Percentiles rank a stretch among this genome's conserved stretches.
Evolutionary conservation across 1,140 invertebrate genomes (phyloP).

Genomic region (Stenopsyche tienmushanensis): DNA sequence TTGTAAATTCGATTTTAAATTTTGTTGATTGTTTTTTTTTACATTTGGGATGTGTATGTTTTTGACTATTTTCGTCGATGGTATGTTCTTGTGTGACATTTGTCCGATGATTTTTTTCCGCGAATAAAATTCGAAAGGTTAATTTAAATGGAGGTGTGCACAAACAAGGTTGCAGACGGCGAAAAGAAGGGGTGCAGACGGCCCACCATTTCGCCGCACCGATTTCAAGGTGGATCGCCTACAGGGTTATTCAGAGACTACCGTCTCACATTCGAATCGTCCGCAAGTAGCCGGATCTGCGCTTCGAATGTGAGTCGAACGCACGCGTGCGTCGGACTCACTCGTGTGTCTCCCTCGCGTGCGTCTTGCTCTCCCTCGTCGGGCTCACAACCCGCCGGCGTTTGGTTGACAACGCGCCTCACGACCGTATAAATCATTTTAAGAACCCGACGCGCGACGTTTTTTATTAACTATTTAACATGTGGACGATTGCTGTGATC

Average conservation of each 20-base stretch:
- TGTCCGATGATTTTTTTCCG: too few species aligned
- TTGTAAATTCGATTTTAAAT: too few species aligned
- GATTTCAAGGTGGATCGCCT: conserved; percentile 27
- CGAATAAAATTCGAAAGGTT: too few species aligned
- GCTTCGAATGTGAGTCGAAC: conserved; percentile 2
- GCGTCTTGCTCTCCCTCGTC: too few species aligned
- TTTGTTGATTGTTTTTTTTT: too few species aligned
- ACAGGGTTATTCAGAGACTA: too few species aligned
- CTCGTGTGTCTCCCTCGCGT: neutral
- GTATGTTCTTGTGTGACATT: too few species aligned
- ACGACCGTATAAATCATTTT: conserved; percentile 35
- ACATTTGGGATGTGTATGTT: too few species aligned
- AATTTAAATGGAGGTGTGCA: too few species aligned
- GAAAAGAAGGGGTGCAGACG: conserved; percentile 8
- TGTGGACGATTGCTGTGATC: too few species aligned
- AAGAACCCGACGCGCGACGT: conserved; percentile 8
- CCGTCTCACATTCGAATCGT: conserved; percentile 32
- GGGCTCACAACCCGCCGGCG: conserved; percentile 22
- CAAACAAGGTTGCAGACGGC: neutral
- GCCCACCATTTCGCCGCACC: conserved; percentile 22
- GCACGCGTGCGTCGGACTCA: neutral
- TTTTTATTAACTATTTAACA: neutral
- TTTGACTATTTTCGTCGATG: too few species aligned
- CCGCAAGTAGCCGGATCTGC: conserved; percentile 9
- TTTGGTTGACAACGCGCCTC: conserved; percentile 33